phyloP scores from a whole-genome alignment of 1,140 invertebrate species.

The Oscheius sp. region DNA sequence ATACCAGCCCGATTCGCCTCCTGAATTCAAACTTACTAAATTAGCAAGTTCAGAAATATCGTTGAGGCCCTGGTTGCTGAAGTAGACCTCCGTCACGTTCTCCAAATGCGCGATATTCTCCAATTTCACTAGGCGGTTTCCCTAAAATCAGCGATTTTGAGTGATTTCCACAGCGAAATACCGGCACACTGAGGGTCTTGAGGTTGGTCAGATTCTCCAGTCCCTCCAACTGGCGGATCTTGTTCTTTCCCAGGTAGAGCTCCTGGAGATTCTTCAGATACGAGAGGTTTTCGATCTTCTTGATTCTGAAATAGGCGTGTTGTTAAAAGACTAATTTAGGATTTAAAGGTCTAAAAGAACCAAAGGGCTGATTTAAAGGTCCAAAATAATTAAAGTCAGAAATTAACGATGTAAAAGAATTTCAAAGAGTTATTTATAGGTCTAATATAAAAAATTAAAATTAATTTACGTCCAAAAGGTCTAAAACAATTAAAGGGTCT shows the following conservation, averaged over 20 bases:
- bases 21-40: not conserved
- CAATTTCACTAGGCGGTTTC: slow-evolving; percentile 69
- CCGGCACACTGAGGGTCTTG: slow-evolving; percentile 47
- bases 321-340: too few relatives aligned
- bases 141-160: slow-evolving; percentile 15
- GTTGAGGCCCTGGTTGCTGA: slow-evolving; percentile 56
- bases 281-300: slow-evolving; percentile 66
- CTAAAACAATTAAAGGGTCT: too few relatives aligned
- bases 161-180: not conserved
- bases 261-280: slow-evolving; percentile 58
- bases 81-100: slow-evolving; percentile 65
- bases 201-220: slow-evolving; percentile 61
- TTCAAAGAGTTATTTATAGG: too few relatives aligned
- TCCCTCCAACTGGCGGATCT: slow-evolving; percentile 62
- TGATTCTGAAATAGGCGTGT: slow-evolving; percentile 66
- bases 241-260: slow-evolving; percentile 64
- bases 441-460: too few relatives aligned
- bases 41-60: slow-evolving; percentile 8
- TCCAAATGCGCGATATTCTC: slow-evolving; percentile 77
- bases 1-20: too few relatives aligned
- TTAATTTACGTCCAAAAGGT: too few relatives aligned
- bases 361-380: too few relatives aligned
- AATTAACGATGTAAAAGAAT: too few relatives aligned
- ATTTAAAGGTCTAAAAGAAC: too few relatives aligned
- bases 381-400: too few relatives aligned